These are phyloP conservation scores for Trichomycterus rosablanca DNA, from an alignment of 2,113 vertebrate species.

Conservation along the genomic window DNA sequence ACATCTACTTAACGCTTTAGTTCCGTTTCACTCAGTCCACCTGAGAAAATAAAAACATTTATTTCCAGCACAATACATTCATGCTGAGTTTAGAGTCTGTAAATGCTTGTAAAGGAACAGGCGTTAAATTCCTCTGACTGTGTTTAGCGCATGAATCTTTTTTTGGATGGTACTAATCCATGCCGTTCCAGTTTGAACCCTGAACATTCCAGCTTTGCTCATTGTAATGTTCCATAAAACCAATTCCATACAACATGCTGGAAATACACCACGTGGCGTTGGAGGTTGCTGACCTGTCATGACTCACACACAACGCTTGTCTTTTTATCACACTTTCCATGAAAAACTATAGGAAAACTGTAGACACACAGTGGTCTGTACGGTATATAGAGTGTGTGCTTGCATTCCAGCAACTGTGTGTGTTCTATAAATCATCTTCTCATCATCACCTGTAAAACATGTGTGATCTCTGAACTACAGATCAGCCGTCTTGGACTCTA, in stretches of 20 bases:
- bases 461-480: background rate
- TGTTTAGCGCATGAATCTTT: background rate
- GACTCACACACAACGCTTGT: constrained; percentile 21
- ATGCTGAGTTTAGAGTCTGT: background rate
- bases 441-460: constrained; percentile 12
- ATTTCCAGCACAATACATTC: background rate
- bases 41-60: background rate
- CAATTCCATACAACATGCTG: constrained; percentile 31
- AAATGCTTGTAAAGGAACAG: constrained; percentile 2
- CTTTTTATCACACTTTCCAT: constrained; percentile 1
- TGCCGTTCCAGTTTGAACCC: constrained; percentile 1
- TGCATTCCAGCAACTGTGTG: background rate
- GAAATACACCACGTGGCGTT: constrained; percentile 20
- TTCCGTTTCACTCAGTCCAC: background rate
- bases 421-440: constrained; percentile 2
- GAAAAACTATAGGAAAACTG: constrained; percentile 11
- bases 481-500: background rate
- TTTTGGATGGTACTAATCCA: background rate
- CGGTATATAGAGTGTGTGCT: constrained; percentile 4
- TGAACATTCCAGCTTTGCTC: constrained; percentile 12
- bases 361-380: constrained; percentile 23
- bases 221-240: constrained; percentile 23
- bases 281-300: constrained; percentile 18
- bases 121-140: background rate
- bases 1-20: background rate